Conservation (phyloP, 1,140 invertebrate species). For the Heliconius hewitsoni region DNA sequence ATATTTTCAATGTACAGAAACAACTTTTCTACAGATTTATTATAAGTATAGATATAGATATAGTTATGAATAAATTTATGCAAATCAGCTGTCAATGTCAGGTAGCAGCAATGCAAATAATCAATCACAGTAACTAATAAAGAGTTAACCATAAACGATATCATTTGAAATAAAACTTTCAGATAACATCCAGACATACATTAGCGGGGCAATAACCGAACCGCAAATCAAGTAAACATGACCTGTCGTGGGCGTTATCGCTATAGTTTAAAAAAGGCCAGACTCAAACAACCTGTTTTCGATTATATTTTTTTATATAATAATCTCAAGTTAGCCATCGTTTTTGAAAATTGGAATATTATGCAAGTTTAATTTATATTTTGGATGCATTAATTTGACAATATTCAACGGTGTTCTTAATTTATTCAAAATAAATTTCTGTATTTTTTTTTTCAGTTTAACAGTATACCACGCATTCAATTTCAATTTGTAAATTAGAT, state of each 20-base stretch:
- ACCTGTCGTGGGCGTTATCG: constrained; percentile 33
- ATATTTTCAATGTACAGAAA: too few species aligned
- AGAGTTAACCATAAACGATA: not conserved
- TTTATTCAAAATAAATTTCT: too few species aligned
- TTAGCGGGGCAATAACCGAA: constrained; percentile 41
- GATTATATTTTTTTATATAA: constrained; percentile 24
- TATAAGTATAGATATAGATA: too few species aligned
- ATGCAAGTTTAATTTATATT: constrained; percentile 1
- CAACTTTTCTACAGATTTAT: too few species aligned
- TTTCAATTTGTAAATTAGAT: too few species aligned
- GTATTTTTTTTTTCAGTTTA: too few species aligned
- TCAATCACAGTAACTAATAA: constrained; percentile 9
- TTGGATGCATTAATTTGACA: not conserved
- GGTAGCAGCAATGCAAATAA: not conserved
- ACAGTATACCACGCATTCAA: too few species aligned
- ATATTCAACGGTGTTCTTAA: not conserved
- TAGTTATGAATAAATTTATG: not conserved
- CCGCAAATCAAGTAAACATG: constrained; percentile 38
- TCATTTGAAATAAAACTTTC: not conserved
- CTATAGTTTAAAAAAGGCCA: constrained; percentile 31
- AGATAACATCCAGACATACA: constrained; percentile 26
- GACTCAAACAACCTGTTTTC: constrained; percentile 35
- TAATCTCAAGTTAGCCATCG: not conserved
- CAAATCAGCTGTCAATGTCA: not conserved
- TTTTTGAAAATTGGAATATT: constrained; percentile 14